Conservation (phyloP, 1,140 invertebrate genomes). For the Trachymyrmex cornetzi region DNA sequence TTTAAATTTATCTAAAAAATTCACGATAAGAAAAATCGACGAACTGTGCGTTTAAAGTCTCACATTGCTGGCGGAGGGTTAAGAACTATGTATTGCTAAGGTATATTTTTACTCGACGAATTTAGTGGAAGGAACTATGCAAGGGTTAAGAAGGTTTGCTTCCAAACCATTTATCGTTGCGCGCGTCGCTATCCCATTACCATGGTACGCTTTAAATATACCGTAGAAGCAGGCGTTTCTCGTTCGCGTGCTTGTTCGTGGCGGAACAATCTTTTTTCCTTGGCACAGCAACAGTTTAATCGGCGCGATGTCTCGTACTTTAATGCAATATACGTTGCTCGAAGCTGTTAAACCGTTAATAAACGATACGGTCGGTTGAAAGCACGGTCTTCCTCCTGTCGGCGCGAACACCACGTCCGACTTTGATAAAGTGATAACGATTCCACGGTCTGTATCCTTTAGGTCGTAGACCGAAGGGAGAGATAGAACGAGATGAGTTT, state of each 20-base stretch:
- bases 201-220: slow-evolving; percentile 50
- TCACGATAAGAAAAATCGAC: too few relatives aligned
- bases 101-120: neutral
- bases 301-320: slow-evolving; percentile 57
- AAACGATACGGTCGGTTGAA: slow-evolving; percentile 55
- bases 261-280: slow-evolving; percentile 45
- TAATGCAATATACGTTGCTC: slow-evolving; percentile 57
- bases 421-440: slow-evolving; percentile 65
- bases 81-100: too few relatives aligned
- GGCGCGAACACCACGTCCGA: slow-evolving; percentile 9
- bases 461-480: slow-evolving; percentile 17
- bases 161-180: slow-evolving; percentile 35
- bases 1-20: too few relatives aligned
- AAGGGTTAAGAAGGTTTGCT: slow-evolving; percentile 26
- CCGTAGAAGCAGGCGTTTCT: neutral
- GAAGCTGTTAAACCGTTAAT: slow-evolving; percentile 58
- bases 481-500: slow-evolving; percentile 24
- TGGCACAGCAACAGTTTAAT: slow-evolving; percentile 53
- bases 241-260: slow-evolving; percentile 27
- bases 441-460: slow-evolving; percentile 40
- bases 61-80: too few relatives aligned
- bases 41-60: too few relatives aligned
- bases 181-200: slow-evolving; percentile 27
- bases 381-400: slow-evolving; percentile 48
- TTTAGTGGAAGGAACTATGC: neutral